phyloP scores from a whole-genome alignment of 2,888 invertebrate genomes.

The Lutraria lutraria region DNA sequence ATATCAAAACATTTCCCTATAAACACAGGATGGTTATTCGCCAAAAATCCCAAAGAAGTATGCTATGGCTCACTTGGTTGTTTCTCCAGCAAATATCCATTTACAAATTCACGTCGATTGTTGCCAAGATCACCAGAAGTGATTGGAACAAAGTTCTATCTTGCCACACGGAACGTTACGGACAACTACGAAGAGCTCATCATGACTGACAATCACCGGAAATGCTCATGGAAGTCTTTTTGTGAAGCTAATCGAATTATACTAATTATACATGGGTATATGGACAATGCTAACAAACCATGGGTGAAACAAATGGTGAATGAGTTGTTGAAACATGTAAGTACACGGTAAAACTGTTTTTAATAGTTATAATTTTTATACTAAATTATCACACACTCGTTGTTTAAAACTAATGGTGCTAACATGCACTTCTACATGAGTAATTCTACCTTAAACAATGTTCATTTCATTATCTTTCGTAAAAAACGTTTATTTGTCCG shows the following conservation, averaged over 20 bases:
- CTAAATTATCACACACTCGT: too few species aligned
- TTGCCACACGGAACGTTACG: conserved; percentile 88
- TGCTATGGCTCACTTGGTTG: conserved; percentile 80
- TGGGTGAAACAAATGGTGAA: conserved; percentile 69
- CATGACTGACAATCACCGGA: conserved; percentile 36
- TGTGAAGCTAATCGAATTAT: conserved; percentile 48
- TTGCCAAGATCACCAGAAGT: conserved; percentile 78
- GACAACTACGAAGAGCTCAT: conserved; percentile 37
- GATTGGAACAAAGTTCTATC: conserved; percentile 93
- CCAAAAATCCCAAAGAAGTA: conserved; percentile 41
- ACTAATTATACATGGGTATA: conserved; percentile 71
- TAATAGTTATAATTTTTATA: too few species aligned
- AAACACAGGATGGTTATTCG: not conserved
- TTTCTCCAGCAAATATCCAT: conserved; percentile 68
- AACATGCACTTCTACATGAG: too few species aligned
- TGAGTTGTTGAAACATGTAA: conserved; percentile 66
- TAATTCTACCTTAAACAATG: too few species aligned
- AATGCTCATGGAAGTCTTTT: conserved; percentile 56
- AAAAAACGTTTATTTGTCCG: too few species aligned
- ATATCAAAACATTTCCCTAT: too few species aligned
- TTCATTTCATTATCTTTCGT: too few species aligned
- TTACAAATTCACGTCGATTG: conserved; percentile 66
- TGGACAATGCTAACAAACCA: conserved; percentile 44
- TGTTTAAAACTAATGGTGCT: too few species aligned
- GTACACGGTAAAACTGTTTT: not conserved